Evolutionary conservation across 2,888 invertebrate species (phyloP).

Genomic region (Cataglyphis rosenhaueri): DNA sequence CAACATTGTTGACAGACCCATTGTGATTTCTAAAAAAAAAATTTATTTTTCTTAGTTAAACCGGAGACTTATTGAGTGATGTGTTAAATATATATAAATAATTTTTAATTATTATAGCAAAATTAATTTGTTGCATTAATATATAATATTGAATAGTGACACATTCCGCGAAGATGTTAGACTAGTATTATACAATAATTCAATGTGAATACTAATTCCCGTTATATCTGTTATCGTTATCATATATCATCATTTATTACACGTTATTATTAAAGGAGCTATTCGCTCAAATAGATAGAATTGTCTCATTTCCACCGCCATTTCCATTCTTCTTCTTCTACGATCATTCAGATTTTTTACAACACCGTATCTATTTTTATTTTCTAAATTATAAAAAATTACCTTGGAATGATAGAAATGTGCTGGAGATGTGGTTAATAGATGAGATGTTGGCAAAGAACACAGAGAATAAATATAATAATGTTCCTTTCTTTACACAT

Average conservation of each 20-base stretch:
- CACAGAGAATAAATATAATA: slow-evolving; percentile 1
- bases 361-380: not conserved
- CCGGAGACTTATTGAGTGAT: too few species aligned
- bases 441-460: not conserved
- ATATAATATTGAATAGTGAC: not conserved
- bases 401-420: not conserved
- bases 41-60: too few species aligned
- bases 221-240: not conserved
- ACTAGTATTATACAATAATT: not conserved
- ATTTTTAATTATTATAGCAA: not conserved
- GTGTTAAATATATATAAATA: too few species aligned
- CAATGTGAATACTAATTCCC: not conserved
- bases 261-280: not conserved
- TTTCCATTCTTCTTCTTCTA: not conserved
- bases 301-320: too few species aligned
- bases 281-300: not conserved
- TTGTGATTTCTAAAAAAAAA: too few species aligned
- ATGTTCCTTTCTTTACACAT: not conserved
- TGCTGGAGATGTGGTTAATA: not conserved
- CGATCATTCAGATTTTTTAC: not conserved
- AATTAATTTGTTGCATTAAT: not conserved
- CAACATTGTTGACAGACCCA: too few species aligned
- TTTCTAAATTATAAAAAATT: not conserved
- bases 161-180: too few species aligned
- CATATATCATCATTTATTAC: not conserved